Percentiles rank a stretch among this genome's conserved stretches.
Evolutionary conservation across 2,113 vertebrate species (phyloP).

Genomic region (Pomatostomus ruficeps): DNA sequence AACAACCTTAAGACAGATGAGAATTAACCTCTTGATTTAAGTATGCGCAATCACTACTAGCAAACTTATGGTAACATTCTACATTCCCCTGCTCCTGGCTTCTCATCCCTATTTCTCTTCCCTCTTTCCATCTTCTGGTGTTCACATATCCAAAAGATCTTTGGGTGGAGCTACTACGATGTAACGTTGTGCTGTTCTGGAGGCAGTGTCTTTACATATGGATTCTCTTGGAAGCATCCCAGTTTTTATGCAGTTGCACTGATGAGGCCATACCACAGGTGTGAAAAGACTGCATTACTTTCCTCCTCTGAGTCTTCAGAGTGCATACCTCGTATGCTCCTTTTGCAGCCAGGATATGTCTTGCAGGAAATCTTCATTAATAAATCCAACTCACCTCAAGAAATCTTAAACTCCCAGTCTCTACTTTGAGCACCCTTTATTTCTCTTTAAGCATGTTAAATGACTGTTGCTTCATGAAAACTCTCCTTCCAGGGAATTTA

Average conservation of each 20-base stretch:
- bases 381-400: background rate
- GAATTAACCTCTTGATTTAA: background rate
- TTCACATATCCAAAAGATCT: background rate
- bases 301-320: background rate
- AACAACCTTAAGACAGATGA: background rate
- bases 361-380: background rate
- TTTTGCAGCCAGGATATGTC: background rate
- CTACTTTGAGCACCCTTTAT: background rate
- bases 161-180: background rate
- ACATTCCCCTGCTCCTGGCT: background rate
- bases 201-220: background rate
- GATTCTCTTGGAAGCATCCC: background rate
- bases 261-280: background rate
- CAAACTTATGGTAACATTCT: background rate
- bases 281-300: background rate
- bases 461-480: background rate
- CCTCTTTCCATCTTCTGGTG: background rate
- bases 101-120: background rate
- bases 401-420: background rate
- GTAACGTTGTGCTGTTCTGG: background rate
- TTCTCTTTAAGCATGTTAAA: background rate
- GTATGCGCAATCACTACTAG: background rate
- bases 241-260: background rate
- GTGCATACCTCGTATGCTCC: rapidly evolving
- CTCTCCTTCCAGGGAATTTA: background rate